Conservation (phyloP, 1,140 invertebrate genomes). For the Epicauta chinensis region DNA sequence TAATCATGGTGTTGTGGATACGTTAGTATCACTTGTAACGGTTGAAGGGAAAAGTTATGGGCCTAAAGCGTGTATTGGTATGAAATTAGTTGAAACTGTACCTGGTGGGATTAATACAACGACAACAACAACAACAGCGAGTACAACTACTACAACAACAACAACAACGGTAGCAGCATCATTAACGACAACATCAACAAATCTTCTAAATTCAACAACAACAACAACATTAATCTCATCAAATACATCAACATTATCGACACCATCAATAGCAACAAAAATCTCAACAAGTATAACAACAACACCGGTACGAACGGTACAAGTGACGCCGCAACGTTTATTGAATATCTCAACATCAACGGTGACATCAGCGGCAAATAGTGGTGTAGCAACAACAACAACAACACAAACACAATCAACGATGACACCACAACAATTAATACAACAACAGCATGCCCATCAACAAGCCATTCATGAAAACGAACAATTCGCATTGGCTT, state of each 20-base stretch:
- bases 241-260: background rate
- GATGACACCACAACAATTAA: slow-evolving; percentile 36
- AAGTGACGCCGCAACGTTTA: slow-evolving; percentile 40
- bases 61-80: slow-evolving; percentile 87
- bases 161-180: slow-evolving; percentile 18
- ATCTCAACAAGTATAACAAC: background rate
- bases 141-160: slow-evolving; percentile 12
- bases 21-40: slow-evolving; percentile 75
- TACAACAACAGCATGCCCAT: slow-evolving; percentile 54
- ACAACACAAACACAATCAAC: slow-evolving; percentile 19
- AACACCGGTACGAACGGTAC: slow-evolving; percentile 24
- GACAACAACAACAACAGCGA: slow-evolving; percentile 17
- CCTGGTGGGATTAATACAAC: slow-evolving; percentile 44
- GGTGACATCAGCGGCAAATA: slow-evolving; percentile 19
- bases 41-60: slow-evolving; percentile 95
- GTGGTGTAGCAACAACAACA: slow-evolving; percentile 18
- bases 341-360: slow-evolving; percentile 26
- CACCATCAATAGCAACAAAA: background rate
- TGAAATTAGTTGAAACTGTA: slow-evolving; percentile 92
- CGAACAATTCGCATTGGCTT: slow-evolving; percentile 74
- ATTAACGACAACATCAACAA: slow-evolving; percentile 7
- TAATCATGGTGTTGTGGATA: slow-evolving; percentile 76
- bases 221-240: background rate
- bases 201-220: slow-evolving; percentile 32
- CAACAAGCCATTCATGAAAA: slow-evolving; percentile 62